Percentiles rank a stretch among this genome's conserved stretches.
These are phyloP conservation scores for Athripsodes cinereus DNA, from an alignment of 2,888 invertebrate genomes.

Conservation along the genomic window DNA sequence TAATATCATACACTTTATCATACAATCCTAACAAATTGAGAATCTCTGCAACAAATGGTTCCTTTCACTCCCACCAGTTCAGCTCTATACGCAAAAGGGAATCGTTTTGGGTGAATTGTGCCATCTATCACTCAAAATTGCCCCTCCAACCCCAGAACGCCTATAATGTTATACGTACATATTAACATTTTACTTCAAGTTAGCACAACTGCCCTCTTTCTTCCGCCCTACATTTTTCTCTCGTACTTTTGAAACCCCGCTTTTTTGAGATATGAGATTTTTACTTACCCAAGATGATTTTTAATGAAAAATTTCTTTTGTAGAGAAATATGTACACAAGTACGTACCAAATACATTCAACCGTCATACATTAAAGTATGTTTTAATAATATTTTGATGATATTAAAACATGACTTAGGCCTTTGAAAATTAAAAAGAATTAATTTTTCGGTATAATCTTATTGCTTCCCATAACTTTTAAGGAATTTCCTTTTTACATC, in stretches of 20 bases:
- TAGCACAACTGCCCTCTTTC: not conserved
- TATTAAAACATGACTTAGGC: no score
- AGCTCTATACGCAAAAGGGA: not conserved
- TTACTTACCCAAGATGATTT: not conserved
- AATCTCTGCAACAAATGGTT: constrained; percentile 2
- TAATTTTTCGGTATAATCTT: no score
- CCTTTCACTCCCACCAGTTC: constrained; percentile 2
- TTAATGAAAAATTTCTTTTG: not conserved
- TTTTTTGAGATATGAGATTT: not conserved
- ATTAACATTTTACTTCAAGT: constrained; percentile 1
- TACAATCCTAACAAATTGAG: not conserved
- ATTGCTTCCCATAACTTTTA: no score
- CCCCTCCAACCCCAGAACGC: not conserved
- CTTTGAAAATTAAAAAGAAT: no score
- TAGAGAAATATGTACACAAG: not conserved
- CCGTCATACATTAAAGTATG: no score
- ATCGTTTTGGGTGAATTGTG: constrained; percentile 1
- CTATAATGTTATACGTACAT: constrained; percentile 1
- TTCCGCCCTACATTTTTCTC: not conserved
- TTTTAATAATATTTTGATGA: no score
- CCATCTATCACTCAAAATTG: constrained; percentile 6
- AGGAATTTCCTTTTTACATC: no score
- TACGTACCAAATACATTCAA: no score
- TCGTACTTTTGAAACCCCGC: not conserved
- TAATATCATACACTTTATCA: constrained; percentile 1